Evolutionary conservation across 2,888 invertebrate genomes (phyloP), one percentile per base, ranked within the genome.

Genomic region (Eupelmus urozonus): DNA sequence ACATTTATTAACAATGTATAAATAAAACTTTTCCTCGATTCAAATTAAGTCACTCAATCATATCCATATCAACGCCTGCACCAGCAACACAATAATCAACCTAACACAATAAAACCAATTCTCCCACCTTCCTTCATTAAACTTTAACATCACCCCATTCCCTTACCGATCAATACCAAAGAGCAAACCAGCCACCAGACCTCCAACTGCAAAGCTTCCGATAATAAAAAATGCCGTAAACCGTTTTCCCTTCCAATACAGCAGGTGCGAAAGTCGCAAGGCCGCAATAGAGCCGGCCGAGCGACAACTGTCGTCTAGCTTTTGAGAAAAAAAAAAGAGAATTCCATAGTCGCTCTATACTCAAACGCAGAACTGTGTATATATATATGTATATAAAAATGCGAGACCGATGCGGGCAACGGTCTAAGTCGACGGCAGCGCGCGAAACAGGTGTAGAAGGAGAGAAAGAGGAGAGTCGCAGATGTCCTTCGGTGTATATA

Each of bases 221-320:
- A 5, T 34, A 49, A 34, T 13, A 34, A 53, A 49, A 53, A 66
- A 29, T 53, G n/a, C 53, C 53, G 27, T 34, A 53, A 66, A 23
- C 55, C 23, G 75, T 29, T 69, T 69, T 76, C 25, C 27, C 16
- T 55, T 29, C 27, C 27, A 42, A 63, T 23, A 20, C 27, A 62
- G 75, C 79, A 79, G 79, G 76, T 79, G 79, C 49, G 27, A 59
- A 66, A 66, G 40, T 27, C 20, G 20, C 20, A 3, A 20, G 2
- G 23, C 20, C 20, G 23, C n/a, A 27, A 57, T 59, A 65, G 51
- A 66, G 53, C 27, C 49, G 27, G n/a, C 2, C 70, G 76, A 20
- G 76, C 51, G 65, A 77, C 77, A 77, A 77, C 77, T 77, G 77
- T 78, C 69, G 78, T 42, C 67, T 72, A 73, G 72, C n/a, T 40